A percentile compares a stretch with the other conserved stretches of the same genome.
Conservation (phyloP, 1,140 invertebrate species). For the Pollicipes pollicipes region DNA sequence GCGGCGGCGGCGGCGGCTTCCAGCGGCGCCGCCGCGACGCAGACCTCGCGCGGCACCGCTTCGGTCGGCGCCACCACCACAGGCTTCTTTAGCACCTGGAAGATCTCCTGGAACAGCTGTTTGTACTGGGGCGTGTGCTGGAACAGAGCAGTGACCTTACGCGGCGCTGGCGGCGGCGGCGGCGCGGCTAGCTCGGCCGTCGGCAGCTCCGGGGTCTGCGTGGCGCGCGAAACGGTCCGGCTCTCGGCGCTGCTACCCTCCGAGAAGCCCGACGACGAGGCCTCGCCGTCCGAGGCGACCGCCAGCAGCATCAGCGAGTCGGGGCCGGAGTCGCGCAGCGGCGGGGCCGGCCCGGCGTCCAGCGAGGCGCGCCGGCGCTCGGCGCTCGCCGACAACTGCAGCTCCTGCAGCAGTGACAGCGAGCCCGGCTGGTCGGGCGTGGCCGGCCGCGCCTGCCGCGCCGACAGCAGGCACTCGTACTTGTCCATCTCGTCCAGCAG, state of each 20-base stretch:
- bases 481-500: constrained; percentile 50
- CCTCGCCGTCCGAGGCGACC: constrained; percentile 50
- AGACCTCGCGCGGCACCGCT: too few relatives aligned
- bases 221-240: neutral
- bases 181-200: too few relatives aligned
- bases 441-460: neutral
- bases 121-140: constrained; percentile 65
- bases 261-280: constrained; percentile 60
- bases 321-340: neutral
- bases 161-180: too few relatives aligned
- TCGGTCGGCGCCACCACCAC: constrained; percentile 13
- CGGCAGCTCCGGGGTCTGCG: neutral
- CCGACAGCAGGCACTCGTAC: constrained; percentile 41
- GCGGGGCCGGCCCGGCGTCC: constrained; percentile 26
- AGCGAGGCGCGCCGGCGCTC: neutral
- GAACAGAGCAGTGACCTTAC: constrained; percentile 30
- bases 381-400: constrained; percentile 45
- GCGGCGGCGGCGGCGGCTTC: too few relatives aligned
- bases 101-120: constrained; percentile 79
- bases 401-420: constrained; percentile 50
- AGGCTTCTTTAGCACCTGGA: constrained; percentile 64
- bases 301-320: neutral
- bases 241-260: constrained; percentile 32
- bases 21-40: too few relatives aligned
- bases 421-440: neutral